Evolutionary conservation across 2,888 invertebrate species (phyloP).

Genomic region (Thera britannica): DNA sequence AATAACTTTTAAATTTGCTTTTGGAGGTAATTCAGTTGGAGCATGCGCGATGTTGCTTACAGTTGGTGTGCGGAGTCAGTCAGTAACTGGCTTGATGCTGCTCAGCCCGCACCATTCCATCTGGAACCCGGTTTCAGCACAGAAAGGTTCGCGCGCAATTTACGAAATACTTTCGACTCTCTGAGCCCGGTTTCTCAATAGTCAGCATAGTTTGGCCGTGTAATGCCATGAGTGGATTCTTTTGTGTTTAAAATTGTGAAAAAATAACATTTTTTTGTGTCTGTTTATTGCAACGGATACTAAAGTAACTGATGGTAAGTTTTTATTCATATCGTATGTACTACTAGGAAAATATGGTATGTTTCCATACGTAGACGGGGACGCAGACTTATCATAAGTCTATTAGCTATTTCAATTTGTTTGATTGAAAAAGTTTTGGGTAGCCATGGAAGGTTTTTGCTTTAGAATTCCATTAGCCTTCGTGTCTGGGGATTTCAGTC

Average conservation of each 20-base stretch:
- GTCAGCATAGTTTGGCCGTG: conserved; percentile 3
- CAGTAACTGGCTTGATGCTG: conserved; percentile 78
- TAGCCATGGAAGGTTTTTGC: not conserved
- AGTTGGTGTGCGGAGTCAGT: conserved; percentile 62
- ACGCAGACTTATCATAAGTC: too few relatives aligned
- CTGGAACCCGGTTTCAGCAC: conserved; percentile 46
- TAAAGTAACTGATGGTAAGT: conserved; percentile 11
- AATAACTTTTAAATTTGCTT: conserved; percentile 76
- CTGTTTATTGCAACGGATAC: conserved; percentile 16
- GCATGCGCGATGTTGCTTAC: conserved; percentile 69
- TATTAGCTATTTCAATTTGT: not conserved
- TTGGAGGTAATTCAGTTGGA: conserved; percentile 71
- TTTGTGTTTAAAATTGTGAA: conserved; percentile 7
- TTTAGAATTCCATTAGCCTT: not conserved
- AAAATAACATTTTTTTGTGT: conserved; percentile 1
- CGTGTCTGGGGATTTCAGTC: not conserved
- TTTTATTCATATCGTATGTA: not conserved
- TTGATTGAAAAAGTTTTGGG: not conserved
- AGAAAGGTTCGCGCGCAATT: conserved; percentile 40
- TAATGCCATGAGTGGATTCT: conserved; percentile 3
- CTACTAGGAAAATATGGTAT: too few relatives aligned
- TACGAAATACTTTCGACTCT: conserved; percentile 21
- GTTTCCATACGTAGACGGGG: too few relatives aligned
- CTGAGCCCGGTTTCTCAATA: not conserved
- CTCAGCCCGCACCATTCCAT: conserved; percentile 47